A percentile compares a stretch with the other conserved stretches of the same genome.
These are phyloP conservation scores for Notocelia uddmanniana DNA, from an alignment of 2,888 invertebrate genomes.

Conservation along the genomic window DNA sequence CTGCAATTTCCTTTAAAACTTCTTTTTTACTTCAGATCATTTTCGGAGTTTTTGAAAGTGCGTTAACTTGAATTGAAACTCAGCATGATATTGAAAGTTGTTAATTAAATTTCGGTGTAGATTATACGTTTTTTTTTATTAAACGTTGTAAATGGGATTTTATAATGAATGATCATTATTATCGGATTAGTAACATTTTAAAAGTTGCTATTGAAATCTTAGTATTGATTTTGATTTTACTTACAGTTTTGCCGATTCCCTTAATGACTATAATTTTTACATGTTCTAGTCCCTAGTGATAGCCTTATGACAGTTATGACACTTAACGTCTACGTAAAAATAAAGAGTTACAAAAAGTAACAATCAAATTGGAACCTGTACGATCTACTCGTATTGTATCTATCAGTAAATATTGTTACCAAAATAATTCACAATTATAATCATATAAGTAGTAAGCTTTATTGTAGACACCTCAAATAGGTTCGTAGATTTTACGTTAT, in stretches of 20 bases:
- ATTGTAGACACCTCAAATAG: too few relatives aligned
- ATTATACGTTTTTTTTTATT: neutral
- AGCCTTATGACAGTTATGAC: too few relatives aligned
- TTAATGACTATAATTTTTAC: neutral
- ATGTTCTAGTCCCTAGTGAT: neutral
- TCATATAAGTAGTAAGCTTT: too few relatives aligned
- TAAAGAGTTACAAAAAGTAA: too few relatives aligned
- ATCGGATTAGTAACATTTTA: neutral
- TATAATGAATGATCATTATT: neutral
- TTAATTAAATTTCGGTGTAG: neutral
- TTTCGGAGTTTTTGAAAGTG: slow-evolving; percentile 14
- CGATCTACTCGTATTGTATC: too few relatives aligned
- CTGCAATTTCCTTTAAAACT: slow-evolving; percentile 17
- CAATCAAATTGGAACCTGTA: too few relatives aligned
- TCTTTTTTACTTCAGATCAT: neutral
- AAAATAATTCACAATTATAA: too few relatives aligned
- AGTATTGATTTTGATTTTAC: neutral
- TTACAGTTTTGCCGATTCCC: neutral
- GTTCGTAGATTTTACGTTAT: too few relatives aligned
- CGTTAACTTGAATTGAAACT: neutral
- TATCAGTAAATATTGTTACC: too few relatives aligned
- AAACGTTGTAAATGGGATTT: neutral
- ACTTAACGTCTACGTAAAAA: too few relatives aligned
- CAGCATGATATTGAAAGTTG: neutral
- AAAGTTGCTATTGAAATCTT: neutral